Evolutionary conservation across 2,113 vertebrate species (phyloP), one percentile per base, ranked within the genome.

Genomic region (Bambusicola thoracicus): DNA sequence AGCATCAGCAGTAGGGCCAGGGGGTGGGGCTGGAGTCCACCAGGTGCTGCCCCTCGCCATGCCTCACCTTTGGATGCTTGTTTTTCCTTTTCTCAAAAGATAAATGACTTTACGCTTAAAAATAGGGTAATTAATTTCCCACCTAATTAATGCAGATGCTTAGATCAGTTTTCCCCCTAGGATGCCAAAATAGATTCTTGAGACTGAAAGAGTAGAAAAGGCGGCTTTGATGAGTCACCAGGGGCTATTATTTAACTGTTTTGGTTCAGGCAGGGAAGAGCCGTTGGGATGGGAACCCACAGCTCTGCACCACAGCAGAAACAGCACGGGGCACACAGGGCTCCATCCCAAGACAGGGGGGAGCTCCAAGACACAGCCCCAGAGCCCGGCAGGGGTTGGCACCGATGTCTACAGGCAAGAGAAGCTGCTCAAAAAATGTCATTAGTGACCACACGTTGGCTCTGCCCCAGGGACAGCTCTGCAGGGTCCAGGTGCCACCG

Each of bases 41-140:
- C 7, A 5, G 20, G 56, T 7, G 0, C 30, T 43, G 72, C 14
- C 51, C 56, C 43, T 46, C 21, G 29, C 80, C 32, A 34, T 7
- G 20, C 27, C 66, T 86, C 86, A 62, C 41, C 66, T 67, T 90
- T 69, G n/a, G 66, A 63, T 11, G 1, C 20, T 25, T 0, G 1
- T 43, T 72, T 77, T 70, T 61, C 34, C 82, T 85, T 74, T 61
- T 38, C 73, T 92, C 83, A 92, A 44, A 81, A 89, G 89, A 94
- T 51, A 72, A 91, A 87, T 34, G n/a, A 44, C 74, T 79, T 90
- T 76, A 53, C 73, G 77, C 94, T 96, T 95, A 81, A 96, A 95
- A 95, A 89, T 83, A 90, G 88, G 91, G 62, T 75, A 94, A 97
- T 96, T 96, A 95, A 94, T 97, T 94, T 89, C 95, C 94, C 92